Base-by-base conservation (phyloP, 2,113 vertebrate genomes). In the Turnix velox region DNA sequence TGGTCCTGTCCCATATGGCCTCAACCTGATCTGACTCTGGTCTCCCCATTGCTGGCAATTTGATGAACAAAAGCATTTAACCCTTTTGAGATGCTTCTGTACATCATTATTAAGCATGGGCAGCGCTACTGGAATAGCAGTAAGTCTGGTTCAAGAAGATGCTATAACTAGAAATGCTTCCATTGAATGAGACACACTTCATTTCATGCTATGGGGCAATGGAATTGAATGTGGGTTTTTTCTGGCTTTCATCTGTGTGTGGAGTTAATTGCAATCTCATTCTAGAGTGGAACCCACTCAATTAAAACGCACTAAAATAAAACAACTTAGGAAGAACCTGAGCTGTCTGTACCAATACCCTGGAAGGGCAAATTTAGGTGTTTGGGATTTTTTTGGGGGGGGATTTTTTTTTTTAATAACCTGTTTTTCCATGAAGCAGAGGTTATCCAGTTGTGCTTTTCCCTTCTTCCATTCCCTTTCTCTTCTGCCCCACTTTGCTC, bases 51-150 rank as follows among this genome's bases (percentile, higher is more conserved):
- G 89, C 52, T 1, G 10, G 94, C 73, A 94, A 75, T 22, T 55
- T 94, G 33, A 90, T 81, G 69, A 93, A 86, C 78, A 95, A 88
- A 94, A 45, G 31, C 45, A 80, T 97, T 54, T 92, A 84, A 93
- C 69, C 33, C 31, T 92, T 58, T 78, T 52, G 52, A 91, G 58
- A 61, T 77, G 49, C 77, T 95, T 52, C 59, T 94, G 62, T 78
- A 84, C 14, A 30, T 90, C 18, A 2, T 62, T 86, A 39, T 58
- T 92, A 88, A 23, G 35, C 10, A 27, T 8, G 35, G 35, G 5
- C 7, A 23, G 22, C 48, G 25, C 69, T 43, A 18, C 31, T 40
- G 37, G 43, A 30, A 27, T n/a, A 20, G 27, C 54, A 72, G 7
- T 24, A 69, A 67, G 48, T 37, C 27, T 48, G 51, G 28, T 22